These are phyloP conservation scores for Diabrotica virgifera DNA, from an alignment of 1,140 invertebrate species.

Conservation along the genomic window DNA sequence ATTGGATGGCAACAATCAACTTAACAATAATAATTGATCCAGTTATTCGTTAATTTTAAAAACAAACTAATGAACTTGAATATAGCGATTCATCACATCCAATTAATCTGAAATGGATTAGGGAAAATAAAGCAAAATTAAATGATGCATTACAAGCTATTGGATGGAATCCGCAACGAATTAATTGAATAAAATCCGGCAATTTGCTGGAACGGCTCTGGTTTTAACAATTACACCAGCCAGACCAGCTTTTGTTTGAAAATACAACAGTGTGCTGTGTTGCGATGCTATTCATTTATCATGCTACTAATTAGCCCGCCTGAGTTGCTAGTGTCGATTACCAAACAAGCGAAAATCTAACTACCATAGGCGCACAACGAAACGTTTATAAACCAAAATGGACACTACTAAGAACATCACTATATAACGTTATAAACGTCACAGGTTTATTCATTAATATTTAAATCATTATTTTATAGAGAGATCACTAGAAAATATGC, in stretches of 20 bases:
- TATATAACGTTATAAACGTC: no score
- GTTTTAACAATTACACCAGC: constrained; percentile 21
- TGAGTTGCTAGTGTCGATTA: constrained; percentile 19
- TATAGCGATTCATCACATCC: constrained; percentile 13
- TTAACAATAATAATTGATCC: not conserved
- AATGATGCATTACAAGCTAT: constrained; percentile 20
- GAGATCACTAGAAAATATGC: no score
- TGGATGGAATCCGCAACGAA: constrained; percentile 17
- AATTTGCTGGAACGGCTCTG: constrained; percentile 22
- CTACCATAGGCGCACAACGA: not conserved
- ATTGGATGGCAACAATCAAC: no score
- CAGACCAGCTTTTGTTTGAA: constrained; percentile 16
- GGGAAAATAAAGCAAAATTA: constrained; percentile 19
- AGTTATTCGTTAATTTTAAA: constrained; percentile 2
- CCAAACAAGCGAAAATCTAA: constrained; percentile 8
- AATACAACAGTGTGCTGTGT: constrained; percentile 13
- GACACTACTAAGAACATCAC: no score
- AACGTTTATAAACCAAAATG: not conserved
- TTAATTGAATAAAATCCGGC: constrained; percentile 22
- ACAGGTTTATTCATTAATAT: no score
- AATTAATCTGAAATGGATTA: constrained; percentile 21
- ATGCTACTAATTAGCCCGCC: constrained; percentile 19
- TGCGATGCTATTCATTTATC: constrained; percentile 17
- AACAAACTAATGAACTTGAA: constrained; percentile 13
- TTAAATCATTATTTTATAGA: no score